Conservation (phyloP, 2,888 invertebrate genomes). For the Drosophila putrida region DNA sequence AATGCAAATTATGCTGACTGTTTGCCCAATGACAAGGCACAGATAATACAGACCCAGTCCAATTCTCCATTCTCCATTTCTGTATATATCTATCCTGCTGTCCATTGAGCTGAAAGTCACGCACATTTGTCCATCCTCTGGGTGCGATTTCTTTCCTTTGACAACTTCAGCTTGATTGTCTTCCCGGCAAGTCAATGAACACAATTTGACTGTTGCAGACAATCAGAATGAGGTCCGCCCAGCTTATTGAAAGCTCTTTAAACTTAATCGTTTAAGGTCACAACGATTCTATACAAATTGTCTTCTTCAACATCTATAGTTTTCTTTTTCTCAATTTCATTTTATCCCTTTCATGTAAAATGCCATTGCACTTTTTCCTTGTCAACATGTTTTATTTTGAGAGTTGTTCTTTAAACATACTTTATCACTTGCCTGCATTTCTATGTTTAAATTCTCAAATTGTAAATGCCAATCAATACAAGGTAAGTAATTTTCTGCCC, state of each 20-base stretch:
- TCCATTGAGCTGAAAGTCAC: conserved; percentile 57
- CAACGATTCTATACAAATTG: neutral
- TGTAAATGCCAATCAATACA: neutral
- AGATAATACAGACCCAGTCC: neutral
- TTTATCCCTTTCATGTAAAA: neutral
- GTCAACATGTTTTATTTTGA: neutral
- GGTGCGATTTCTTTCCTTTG: conserved; percentile 39
- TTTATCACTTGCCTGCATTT: neutral
- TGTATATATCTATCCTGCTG: neutral
- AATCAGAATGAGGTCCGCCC: conserved; percentile 30
- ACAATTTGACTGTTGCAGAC: conserved; percentile 32
- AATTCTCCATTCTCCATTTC: neutral
- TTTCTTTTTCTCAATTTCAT: conserved; percentile 1
- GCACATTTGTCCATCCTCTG: conserved; percentile 44
- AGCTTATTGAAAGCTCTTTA: conserved; percentile 24
- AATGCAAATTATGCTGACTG: conserved; percentile 55
- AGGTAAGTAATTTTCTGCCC: neutral
- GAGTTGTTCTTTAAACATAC: neutral
- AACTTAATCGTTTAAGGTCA: conserved; percentile 13
- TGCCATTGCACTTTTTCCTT: neutral
- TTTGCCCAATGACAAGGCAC: conserved; percentile 18
- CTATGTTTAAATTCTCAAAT: neutral
- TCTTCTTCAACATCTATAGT: neutral
- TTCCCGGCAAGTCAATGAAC: conserved; percentile 41
- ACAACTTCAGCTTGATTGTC: conserved; percentile 58